These are phyloP conservation scores for Chiroxiphia lanceolata DNA, from an alignment of 2,797 vertebrate species.

Conservation along the genomic window DNA sequence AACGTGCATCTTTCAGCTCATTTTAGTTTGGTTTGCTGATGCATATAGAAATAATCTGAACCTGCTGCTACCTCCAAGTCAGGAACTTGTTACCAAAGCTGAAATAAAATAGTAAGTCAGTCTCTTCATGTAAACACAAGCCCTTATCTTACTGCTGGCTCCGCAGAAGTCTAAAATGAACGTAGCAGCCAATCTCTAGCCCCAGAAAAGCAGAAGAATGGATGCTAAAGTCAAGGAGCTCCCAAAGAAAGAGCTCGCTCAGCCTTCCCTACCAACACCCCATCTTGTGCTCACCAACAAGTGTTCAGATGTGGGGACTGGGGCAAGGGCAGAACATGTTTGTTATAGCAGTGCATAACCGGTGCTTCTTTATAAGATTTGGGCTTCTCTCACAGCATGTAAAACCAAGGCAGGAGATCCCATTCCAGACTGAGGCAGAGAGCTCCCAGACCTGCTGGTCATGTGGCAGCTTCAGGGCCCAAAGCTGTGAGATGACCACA, in stretches of 20 bases:
- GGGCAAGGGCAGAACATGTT: not conserved
- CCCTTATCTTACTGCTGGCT: not conserved
- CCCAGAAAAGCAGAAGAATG: not conserved
- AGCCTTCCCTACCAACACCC: not conserved
- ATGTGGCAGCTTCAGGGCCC: not conserved
- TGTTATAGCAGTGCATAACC: not conserved
- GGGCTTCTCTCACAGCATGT: not conserved
- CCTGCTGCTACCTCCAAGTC: conserved; percentile 53
- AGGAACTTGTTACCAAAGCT: conserved; percentile 53
- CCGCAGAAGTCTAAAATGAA: not conserved
- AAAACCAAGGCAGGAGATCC: not conserved
- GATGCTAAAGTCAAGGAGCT: not conserved
- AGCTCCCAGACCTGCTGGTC: not conserved
- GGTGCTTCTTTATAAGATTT: not conserved
- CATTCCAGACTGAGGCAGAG: not conserved
- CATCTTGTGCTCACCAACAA: not conserved
- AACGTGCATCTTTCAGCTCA: not conserved
- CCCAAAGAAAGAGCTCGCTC: not conserved
- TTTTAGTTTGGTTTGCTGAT: conserved; percentile 43
- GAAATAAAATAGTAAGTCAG: not conserved
- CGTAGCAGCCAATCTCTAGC: not conserved
- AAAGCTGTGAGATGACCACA: not conserved
- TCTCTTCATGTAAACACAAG: not conserved
- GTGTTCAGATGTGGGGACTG: fast-evolving
- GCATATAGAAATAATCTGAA: conserved; percentile 42